Evolutionary conservation across 2,797 vertebrate genomes (phyloP).

Genomic region (Erethizon dorsatum): DNA sequence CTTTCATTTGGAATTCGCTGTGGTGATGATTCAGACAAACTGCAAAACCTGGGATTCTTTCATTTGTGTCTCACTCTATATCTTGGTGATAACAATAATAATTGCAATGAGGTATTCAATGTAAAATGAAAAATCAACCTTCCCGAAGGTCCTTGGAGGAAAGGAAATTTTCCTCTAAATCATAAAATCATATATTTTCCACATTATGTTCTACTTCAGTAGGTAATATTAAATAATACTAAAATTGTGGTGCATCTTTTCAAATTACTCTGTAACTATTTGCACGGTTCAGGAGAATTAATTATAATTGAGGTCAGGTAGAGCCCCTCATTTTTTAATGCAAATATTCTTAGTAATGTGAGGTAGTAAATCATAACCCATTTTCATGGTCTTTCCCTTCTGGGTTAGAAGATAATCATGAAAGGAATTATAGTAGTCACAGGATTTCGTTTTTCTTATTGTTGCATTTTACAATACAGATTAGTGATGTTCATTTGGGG

Average conservation of each 20-base stretch:
- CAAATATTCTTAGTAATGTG: background rate
- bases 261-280: slow-evolving; percentile 25
- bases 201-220: background rate
- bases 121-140: slow-evolving; percentile 59
- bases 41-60: background rate
- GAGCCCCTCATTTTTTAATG: background rate
- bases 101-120: background rate
- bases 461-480: background rate
- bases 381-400: background rate
- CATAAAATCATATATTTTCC: background rate
- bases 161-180: background rate
- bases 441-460: slow-evolving; percentile 10
- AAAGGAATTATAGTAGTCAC: slow-evolving; percentile 45
- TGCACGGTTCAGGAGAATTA: background rate
- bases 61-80: background rate
- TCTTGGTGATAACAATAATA: background rate
- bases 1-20: background rate
- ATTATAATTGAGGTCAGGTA: background rate
- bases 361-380: slow-evolving; percentile 3
- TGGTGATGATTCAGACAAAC: background rate
- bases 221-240: slow-evolving; percentile 22
- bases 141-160: background rate
- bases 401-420: background rate
- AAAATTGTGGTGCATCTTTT: slow-evolving; percentile 3
- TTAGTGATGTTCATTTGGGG: background rate